Percentiles rank a stretch among this genome's conserved stretches.
Conservation (phyloP, 2,888 invertebrate genomes). For the Morpho achilles region DNA sequence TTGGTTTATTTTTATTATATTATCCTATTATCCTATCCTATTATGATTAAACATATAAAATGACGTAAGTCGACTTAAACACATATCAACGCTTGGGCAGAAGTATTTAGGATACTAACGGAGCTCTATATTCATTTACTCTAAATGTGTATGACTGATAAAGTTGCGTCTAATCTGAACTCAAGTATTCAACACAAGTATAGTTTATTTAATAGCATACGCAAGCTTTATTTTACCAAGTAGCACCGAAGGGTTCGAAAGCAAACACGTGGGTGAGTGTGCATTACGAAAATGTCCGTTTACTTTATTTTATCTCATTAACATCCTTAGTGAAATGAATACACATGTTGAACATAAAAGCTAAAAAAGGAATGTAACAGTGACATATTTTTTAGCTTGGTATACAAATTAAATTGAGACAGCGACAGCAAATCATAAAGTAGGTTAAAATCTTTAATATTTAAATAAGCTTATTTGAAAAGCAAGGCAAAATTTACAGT, state of each 20-base stretch:
- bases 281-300: slow-evolving; percentile 19
- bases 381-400: neutral
- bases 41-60: too few relatives aligned
- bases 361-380: neutral
- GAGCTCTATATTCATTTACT: slow-evolving; percentile 41
- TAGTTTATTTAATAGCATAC: slow-evolving; percentile 23
- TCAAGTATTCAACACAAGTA: slow-evolving; percentile 16
- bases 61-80: too few relatives aligned
- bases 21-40: too few relatives aligned
- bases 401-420: neutral
- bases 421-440: too few relatives aligned
- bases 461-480: too few relatives aligned
- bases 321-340: slow-evolving; percentile 14
- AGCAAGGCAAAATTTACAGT: too few relatives aligned
- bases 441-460: too few relatives aligned
- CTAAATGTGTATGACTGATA: neutral
- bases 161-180: slow-evolving; percentile 10
- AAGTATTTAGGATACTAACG: neutral
- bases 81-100: too few relatives aligned
- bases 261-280: slow-evolving; percentile 24
- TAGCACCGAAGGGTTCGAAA: slow-evolving; percentile 22
- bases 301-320: slow-evolving; percentile 21
- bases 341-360: slow-evolving; percentile 7
- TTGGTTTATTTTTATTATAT: too few relatives aligned
- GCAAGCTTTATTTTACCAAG: slow-evolving; percentile 24